phyloP scores from a whole-genome alignment of 2,113 vertebrate species.

The Electrona antarctica region DNA sequence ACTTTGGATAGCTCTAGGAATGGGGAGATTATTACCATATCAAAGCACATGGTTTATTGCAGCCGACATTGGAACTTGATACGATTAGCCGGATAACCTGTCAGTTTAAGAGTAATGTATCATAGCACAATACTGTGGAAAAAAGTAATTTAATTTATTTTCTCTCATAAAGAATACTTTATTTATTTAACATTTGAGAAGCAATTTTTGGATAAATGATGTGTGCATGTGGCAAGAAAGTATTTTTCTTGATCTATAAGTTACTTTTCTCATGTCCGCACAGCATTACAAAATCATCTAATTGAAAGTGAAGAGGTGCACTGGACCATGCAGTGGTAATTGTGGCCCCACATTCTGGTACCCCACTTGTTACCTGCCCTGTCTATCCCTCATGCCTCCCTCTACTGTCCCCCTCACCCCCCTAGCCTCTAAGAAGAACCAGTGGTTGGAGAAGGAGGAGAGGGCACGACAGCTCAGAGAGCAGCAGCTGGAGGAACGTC shows the following conservation, averaged over 20 bases:
- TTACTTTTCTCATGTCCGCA: too few relatives aligned
- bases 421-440: slow-evolving; percentile 88
- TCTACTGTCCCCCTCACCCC: slow-evolving; percentile 14
- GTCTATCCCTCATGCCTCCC: neutral
- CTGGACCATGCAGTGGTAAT: neutral
- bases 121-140: slow-evolving; percentile 12
- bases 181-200: neutral
- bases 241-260: neutral
- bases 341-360: neutral
- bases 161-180: slow-evolving; percentile 1
- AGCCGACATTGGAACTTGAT: slow-evolving; percentile 35
- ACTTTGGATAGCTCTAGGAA: slow-evolving; percentile 33
- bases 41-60: slow-evolving; percentile 48
- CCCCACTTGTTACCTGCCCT: neutral
- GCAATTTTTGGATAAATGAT: neutral
- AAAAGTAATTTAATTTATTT: slow-evolving; percentile 29
- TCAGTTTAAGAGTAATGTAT: slow-evolving; percentile 36
- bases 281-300: too few relatives aligned
- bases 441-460: slow-evolving; percentile 97
- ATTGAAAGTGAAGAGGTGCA: too few relatives aligned
- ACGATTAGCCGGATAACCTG: slow-evolving; percentile 39
- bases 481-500: slow-evolving; percentile 91
- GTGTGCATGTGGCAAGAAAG: neutral
- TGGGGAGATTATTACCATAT: slow-evolving; percentile 54
- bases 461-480: slow-evolving; percentile 88